Evolutionary conservation across 2,888 invertebrate genomes (phyloP).

Genomic region (Lasioglossum zephyrum): DNA sequence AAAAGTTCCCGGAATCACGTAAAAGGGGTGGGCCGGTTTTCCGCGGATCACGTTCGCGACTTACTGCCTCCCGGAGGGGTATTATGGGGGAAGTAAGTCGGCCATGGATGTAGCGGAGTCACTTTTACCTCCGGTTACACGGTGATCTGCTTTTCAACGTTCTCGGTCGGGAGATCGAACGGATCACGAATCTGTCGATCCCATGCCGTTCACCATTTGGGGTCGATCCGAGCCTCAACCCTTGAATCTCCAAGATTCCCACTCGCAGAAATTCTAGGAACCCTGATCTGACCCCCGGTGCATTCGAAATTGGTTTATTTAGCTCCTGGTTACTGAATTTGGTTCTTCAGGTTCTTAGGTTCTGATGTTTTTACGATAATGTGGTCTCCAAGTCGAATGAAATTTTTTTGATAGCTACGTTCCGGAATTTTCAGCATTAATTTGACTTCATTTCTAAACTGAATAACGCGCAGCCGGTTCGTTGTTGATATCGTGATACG

Average conservation of each 20-base stretch:
- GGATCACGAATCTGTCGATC: neutral
- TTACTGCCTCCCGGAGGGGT: constrained; percentile 61
- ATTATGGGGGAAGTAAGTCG: constrained; percentile 52
- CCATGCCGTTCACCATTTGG: neutral
- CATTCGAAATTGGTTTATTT: neutral
- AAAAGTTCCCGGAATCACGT: constrained; percentile 66
- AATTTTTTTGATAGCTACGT: no score
- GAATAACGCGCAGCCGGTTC: neutral
- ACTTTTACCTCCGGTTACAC: constrained; percentile 38
- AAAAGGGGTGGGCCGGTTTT: constrained; percentile 47
- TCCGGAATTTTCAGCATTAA: no score
- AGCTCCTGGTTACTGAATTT: neutral
- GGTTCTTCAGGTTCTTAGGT: neutral
- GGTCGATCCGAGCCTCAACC: neutral
- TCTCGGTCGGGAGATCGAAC: neutral
- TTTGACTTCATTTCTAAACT: neutral
- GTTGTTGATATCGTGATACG: neutral
- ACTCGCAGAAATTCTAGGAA: neutral
- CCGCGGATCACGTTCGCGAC: constrained; percentile 73
- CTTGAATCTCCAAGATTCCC: neutral
- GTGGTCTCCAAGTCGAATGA: no score
- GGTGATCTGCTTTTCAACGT: constrained; percentile 34
- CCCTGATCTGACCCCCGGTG: neutral
- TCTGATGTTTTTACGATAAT: neutral
- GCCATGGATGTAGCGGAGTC: constrained; percentile 37